A percentile compares a stretch with the other conserved stretches of the same genome.
Evolutionary conservation across 2,797 vertebrate species (phyloP).

Genomic region (Trichosurus vulpecula): DNA sequence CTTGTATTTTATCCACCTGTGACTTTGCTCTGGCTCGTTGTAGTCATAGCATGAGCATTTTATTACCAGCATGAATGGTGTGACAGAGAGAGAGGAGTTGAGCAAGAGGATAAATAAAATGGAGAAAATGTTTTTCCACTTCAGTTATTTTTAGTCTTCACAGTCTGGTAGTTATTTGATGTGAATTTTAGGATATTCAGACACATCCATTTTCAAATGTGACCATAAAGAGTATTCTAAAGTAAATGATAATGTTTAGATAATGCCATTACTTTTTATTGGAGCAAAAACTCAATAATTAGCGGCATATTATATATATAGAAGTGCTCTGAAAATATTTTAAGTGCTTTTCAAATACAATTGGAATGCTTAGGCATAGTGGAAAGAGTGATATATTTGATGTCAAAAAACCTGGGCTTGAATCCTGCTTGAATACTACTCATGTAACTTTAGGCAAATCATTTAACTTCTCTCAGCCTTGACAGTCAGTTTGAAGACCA

Average conservation of each 20-base stretch:
- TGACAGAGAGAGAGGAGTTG: not conserved
- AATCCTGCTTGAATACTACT: not conserved
- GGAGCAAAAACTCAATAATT: not conserved
- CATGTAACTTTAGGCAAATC: not conserved
- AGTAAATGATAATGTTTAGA: not conserved
- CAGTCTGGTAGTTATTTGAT: not conserved
- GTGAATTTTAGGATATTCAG: not conserved
- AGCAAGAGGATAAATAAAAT: not conserved
- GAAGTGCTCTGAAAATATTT: not conserved
- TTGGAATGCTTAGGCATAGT: not conserved
- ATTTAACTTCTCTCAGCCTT: not conserved
- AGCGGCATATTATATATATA: not conserved
- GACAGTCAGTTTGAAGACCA: not conserved
- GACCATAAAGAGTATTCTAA: not conserved
- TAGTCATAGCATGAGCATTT: not conserved
- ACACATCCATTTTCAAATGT: not conserved
- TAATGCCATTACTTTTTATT: not conserved
- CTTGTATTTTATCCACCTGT: not conserved
- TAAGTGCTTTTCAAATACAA: not conserved
- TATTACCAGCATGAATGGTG: slow-evolving; percentile 17
- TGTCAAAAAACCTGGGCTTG: not conserved
- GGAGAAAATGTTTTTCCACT: not conserved
- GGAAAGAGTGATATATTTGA: not conserved
- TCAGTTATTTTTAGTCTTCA: not conserved
- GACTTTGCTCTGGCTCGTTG: slow-evolving; percentile 23